phyloP scores from a whole-genome alignment of 2,888 invertebrate species.

The Lasioglossum zephyrum region DNA sequence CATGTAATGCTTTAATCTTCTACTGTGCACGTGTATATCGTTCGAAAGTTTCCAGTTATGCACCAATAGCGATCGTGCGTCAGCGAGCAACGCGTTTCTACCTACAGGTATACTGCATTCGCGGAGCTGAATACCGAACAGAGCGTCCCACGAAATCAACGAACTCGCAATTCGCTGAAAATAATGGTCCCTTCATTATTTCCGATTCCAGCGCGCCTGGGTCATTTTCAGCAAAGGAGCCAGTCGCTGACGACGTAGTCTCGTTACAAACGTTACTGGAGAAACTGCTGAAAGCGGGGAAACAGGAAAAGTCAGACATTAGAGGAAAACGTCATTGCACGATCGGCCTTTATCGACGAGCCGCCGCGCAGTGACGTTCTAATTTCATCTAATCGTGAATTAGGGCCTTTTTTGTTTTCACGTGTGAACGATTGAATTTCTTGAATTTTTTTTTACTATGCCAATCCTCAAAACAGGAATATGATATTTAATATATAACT shows the following conservation, averaged over 20 bases:
- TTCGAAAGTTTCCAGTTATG: background rate
- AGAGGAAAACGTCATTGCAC: background rate
- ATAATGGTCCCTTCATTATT: conserved; percentile 42
- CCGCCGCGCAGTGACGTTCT: conserved; percentile 23
- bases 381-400: conserved; percentile 59
- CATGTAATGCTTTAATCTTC: background rate
- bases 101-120: conserved; percentile 4
- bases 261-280: conserved; percentile 29
- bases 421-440: no score
- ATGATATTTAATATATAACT: no score
- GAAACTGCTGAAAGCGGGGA: conserved; percentile 39
- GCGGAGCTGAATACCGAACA: conserved; percentile 10
- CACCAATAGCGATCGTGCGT: background rate
- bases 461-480: no score
- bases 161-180: conserved; percentile 28
- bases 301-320: conserved; percentile 18
- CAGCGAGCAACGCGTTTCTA: background rate
- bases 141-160: conserved; percentile 32
- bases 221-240: conserved; percentile 19
- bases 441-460: no score
- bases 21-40: background rate
- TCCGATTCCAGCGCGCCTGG: conserved; percentile 27
- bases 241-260: conserved; percentile 16
- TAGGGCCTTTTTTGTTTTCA: background rate
- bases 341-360: conserved; percentile 25